Base-by-base conservation (phyloP, 2,797 vertebrate species). In the Microctenopoma lineatum region DNA sequence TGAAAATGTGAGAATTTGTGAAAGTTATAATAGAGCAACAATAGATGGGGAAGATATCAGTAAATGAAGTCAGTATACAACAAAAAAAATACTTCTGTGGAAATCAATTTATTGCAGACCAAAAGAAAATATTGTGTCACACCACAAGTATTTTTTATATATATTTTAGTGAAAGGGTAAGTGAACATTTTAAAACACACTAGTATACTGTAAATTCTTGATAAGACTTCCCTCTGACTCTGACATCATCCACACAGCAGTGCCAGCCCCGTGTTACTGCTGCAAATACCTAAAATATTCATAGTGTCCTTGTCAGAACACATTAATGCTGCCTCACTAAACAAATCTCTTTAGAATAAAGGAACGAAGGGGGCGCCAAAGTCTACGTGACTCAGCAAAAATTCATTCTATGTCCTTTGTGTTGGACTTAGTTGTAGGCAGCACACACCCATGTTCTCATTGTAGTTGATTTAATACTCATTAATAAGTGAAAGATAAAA, bases 261-360 rank as follows among this genome's bases (percentile, higher is more conserved):
- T 18, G 32, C 2, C 26, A 44, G 62, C 52, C 83, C 79, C 53
- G 54, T 87, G 88, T 73, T 67, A 34, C 66, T 69, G 82, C 75
- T 25, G 25, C 66, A 66, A 70, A 82, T 72, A 84, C 66, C 75
- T 92, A 83, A 91, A 92, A 92, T 89, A 93, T 92, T 91, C 80
- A 93, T 90, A 77, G 73, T 71, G 90, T 80, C 75, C 86, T 79
- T 89, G 89, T 93, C 90, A 87, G 86, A 89, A 78, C 72, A 80
- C 38, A 88, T 94, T 83, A 76, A 63, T 87, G 79, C 75, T 61
- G 84, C 79, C 57, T 83, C 78, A 83, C 66, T 83, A 79, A 85
- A 79, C 80, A 81, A 70, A 81, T 79, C 73, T 88, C 44, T 76
- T 62, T 66, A 48, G 80, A 79, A 50, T 44, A 48, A 59, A 83